A percentile compares a stretch with the other conserved stretches of the same genome.
Conservation (phyloP, 2,888 invertebrate species). For the Fragum fragum region DNA sequence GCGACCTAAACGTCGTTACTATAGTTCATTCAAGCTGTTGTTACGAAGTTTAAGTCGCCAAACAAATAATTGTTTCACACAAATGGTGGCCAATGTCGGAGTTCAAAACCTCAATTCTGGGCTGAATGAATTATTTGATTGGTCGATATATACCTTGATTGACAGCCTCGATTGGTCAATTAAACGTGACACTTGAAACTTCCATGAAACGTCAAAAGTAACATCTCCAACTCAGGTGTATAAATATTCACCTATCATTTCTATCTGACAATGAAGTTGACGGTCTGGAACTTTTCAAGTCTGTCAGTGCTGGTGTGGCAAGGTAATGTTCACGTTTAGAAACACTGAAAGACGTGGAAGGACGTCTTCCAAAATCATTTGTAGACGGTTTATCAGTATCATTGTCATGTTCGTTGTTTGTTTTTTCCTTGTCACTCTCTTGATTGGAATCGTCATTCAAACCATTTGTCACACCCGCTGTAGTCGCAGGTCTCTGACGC, state of each 20-base stretch:
- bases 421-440: not conserved
- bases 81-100: no score
- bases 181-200: no score
- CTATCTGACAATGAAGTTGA: constrained; percentile 11
- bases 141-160: no score
- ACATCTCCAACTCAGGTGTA: no score
- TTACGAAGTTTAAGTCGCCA: no score
- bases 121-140: no score
- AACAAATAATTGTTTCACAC: no score
- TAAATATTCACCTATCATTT: not conserved
- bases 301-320: constrained; percentile 12
- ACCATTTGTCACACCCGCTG: not conserved
- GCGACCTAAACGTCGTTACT: no score
- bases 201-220: no score
- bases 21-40: no score
- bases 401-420: not conserved
- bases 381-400: not conserved
- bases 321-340: constrained; percentile 17
- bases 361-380: not conserved
- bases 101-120: no score
- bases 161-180: no score
- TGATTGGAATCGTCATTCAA: not conserved
- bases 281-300: constrained; percentile 9
- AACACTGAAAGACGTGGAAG: constrained; percentile 10
- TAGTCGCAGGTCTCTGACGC: constrained; percentile 16